phyloP scores from a whole-genome alignment of 2,113 vertebrate genomes.

The Megaceryle maxima region DNA sequence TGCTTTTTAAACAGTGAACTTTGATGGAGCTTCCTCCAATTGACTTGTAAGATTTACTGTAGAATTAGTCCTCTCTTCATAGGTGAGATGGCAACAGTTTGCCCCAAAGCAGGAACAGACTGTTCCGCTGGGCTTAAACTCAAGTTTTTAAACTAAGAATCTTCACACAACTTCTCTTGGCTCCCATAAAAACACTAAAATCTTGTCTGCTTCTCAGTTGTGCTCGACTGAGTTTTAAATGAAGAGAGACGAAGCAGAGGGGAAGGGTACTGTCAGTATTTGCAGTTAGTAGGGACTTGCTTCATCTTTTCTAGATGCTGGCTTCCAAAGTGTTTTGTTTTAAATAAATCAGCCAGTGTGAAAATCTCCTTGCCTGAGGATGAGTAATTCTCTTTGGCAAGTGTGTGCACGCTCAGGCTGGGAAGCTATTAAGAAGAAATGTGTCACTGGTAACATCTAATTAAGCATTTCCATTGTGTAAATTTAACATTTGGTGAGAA shows the following conservation, averaged over 20 bases:
- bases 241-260: background rate
- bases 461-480: background rate
- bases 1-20: background rate
- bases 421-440: background rate
- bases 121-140: background rate
- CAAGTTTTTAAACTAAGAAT: background rate
- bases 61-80: background rate
- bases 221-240: background rate
- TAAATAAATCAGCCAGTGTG: background rate
- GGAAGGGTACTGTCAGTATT: background rate
- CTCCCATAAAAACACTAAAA: background rate
- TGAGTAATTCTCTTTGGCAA: conserved; percentile 10
- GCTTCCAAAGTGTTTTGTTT: background rate
- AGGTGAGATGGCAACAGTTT: background rate
- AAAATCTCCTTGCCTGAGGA: background rate
- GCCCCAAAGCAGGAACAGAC: background rate
- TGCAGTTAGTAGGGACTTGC: background rate
- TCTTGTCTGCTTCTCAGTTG: background rate
- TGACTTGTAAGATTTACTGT: background rate
- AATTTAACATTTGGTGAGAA: background rate
- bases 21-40: background rate
- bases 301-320: background rate
- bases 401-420: background rate
- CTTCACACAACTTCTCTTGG: background rate
- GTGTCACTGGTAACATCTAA: background rate